Evolutionary conservation across 2,113 vertebrate genomes (phyloP).

Genomic region (Spermophilus dauricus): DNA sequence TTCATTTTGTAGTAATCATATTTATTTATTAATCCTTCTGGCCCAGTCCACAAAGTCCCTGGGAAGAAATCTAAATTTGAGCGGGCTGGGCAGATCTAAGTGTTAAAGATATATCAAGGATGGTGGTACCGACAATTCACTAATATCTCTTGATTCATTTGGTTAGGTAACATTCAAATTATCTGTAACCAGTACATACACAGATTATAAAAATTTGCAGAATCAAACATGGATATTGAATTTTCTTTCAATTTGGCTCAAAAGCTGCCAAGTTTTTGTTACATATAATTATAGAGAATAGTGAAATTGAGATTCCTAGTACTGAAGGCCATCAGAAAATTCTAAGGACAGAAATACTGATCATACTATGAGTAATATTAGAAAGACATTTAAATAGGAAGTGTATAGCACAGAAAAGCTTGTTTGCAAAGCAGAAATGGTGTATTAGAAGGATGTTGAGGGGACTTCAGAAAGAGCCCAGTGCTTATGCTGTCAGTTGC

Average conservation of each 20-base stretch:
- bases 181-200: neutral
- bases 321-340: neutral
- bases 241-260: neutral
- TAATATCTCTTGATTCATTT: neutral
- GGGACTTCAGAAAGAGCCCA: neutral
- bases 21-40: neutral
- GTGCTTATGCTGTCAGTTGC: neutral
- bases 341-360: neutral
- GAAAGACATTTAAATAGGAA: neutral
- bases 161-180: neutral
- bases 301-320: neutral
- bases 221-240: neutral
- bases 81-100: neutral
- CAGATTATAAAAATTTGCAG: neutral
- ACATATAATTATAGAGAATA: neutral
- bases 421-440: neutral
- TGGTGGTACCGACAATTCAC: neutral
- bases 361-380: neutral
- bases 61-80: slow-evolving; percentile 1
- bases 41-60: neutral
- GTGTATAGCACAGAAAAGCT: neutral
- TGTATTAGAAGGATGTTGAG: neutral
- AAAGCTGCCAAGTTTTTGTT: neutral
- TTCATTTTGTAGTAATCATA: neutral
- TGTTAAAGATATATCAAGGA: neutral